A percentile compares a stretch with the other conserved stretches of the same genome.
These are phyloP conservation scores for Agrotis puta DNA, from an alignment of 2,888 invertebrate species.

Conservation along the genomic window DNA sequence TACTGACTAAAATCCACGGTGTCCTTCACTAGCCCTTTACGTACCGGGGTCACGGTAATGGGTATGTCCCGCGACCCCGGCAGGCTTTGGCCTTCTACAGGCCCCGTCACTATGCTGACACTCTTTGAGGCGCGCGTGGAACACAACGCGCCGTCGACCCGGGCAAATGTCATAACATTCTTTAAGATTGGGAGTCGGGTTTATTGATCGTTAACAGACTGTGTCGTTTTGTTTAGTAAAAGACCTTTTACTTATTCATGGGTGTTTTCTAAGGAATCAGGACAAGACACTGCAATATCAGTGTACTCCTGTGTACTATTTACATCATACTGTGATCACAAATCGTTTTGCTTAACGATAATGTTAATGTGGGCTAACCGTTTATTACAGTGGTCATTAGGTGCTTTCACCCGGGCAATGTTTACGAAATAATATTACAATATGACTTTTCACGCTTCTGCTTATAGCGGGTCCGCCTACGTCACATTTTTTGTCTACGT, in stretches of 20 bases:
- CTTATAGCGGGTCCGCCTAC: background rate
- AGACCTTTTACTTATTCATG: background rate
- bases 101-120: too few relatives aligned
- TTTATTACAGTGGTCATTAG: slow-evolving; percentile 6
- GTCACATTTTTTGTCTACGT: background rate
- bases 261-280: background rate
- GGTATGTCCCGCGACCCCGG: too few relatives aligned
- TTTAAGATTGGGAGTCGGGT: background rate
- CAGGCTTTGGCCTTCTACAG: too few relatives aligned
- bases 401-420: background rate
- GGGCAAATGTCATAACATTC: too few relatives aligned
- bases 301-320: background rate
- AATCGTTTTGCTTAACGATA: slow-evolving; percentile 7
- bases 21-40: too few relatives aligned
- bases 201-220: background rate
- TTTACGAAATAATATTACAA: slow-evolving; percentile 4
- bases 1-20: too few relatives aligned
- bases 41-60: too few relatives aligned
- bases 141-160: too few relatives aligned
- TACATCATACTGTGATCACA: background rate
- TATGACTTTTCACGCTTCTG: background rate
- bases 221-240: background rate
- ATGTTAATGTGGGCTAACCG: background rate
- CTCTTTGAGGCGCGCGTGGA: too few relatives aligned
- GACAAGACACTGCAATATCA: background rate